Evolutionary conservation across 2,888 invertebrate genomes (phyloP).

Genomic region (Amaurobius ferox): DNA sequence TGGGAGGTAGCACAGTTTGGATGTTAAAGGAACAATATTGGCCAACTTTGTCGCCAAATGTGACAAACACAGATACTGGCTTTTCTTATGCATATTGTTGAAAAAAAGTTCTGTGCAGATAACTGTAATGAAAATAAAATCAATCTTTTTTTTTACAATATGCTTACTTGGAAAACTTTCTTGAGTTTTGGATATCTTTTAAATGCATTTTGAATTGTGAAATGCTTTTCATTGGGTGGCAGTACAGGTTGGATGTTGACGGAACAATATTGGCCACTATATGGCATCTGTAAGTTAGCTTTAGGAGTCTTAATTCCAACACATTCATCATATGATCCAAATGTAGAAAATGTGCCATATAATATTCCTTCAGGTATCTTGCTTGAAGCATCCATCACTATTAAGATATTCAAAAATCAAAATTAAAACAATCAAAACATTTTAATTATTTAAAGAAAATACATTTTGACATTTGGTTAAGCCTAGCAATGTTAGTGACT

Average conservation of each 20-base stretch:
- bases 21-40: constrained; percentile 69
- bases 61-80: no score
- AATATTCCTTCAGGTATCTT: constrained; percentile 70
- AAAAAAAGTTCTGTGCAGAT: no score
- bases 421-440: background rate
- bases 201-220: constrained; percentile 69
- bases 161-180: constrained; percentile 48
- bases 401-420: background rate
- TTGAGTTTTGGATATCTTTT: constrained; percentile 59
- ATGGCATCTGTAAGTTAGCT: constrained; percentile 25
- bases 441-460: background rate
- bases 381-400: constrained; percentile 71
- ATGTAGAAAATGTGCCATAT: constrained; percentile 65
- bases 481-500: no score
- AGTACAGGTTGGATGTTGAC: constrained; percentile 61
- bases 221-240: constrained; percentile 57
- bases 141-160: no score
- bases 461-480: no score
- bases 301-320: constrained; percentile 50
- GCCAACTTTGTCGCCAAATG: no score
- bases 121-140: background rate
- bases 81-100: no score
- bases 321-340: constrained; percentile 70
- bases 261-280: constrained; percentile 66
- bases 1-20: constrained; percentile 58